phyloP scores from a whole-genome alignment of 2,797 vertebrate species.

The Rhabdomys pumilio region DNA sequence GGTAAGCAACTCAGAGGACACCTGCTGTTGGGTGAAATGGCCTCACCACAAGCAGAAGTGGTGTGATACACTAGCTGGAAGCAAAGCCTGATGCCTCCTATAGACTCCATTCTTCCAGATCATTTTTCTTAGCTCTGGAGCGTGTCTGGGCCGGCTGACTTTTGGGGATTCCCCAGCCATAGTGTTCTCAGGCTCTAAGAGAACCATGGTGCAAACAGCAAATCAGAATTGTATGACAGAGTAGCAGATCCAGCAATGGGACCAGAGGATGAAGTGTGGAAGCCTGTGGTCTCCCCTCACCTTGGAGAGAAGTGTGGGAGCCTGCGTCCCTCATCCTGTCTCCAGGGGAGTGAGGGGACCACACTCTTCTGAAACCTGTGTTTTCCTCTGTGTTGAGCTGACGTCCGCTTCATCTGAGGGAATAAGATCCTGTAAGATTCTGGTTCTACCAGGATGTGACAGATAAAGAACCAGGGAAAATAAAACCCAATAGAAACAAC shows the following conservation, averaged over 20 bases:
- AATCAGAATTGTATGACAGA: background rate
- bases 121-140: background rate
- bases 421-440: background rate
- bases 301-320: background rate
- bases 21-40: background rate
- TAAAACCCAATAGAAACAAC: background rate
- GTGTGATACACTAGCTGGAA: background rate
- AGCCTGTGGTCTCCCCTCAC: background rate
- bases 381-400: conserved; percentile 22
- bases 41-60: background rate
- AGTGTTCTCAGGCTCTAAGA: conserved; percentile 8
- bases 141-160: background rate
- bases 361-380: conserved; percentile 32
- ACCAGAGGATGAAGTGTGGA: background rate
- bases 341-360: conserved; percentile 53
- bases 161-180: background rate
- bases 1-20: background rate
- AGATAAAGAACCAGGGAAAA: background rate
- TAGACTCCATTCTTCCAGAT: background rate
- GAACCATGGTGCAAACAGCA: background rate
- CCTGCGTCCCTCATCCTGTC: background rate
- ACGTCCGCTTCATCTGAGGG: conserved; percentile 22
- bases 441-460: background rate
- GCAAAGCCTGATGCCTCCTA: background rate
- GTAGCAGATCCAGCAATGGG: background rate